Base-by-base conservation (phyloP, 2,797 vertebrate species). In the Tragelaphus oryx region DNA sequence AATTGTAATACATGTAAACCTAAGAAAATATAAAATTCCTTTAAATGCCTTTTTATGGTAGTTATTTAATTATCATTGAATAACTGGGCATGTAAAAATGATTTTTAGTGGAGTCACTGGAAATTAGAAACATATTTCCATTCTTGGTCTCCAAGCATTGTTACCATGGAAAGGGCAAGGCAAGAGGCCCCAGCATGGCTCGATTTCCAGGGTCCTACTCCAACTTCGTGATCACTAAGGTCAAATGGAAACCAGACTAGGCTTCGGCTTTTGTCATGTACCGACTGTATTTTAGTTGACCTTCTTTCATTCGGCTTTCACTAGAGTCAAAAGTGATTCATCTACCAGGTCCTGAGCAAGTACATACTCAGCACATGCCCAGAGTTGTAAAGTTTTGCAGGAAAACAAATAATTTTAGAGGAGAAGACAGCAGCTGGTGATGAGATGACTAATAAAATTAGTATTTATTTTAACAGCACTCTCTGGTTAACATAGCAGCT, bases 1-100 rank as follows among this genome's bases (percentile, higher is more conserved):
- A 92, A 85, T 46, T 75, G 1, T 60, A 79, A 57, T 41, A 62
- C 8, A 46, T 57, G 5, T 33, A 74, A 48, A 1, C 10, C 55
- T 90, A 28, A 68, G 57, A 96, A 95, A 85, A 71, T 71, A 60
- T 55, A 37, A 82, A 68, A 26, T 71, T 81, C 46, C 81, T 94
- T 84, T 62, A 71, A 90, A 44, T 87, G 17, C 9, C 26, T 85
- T 74, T 17, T 30, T 60, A 8, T 44, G 26, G 26, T 62, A 79
- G n/a, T n/a, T 71, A 37, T 79, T 91, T 75, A 88, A 33, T 12
- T 90, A 6, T 52, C 8, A 80, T 57, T 41, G 52, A 48, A n/a
- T 87, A 33, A 1, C 8, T 37, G 41, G 28, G 16, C 8, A 60
- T 76, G 75, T 28, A 28, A 80, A 87, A 92, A 89, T 22, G 50